Conservation (phyloP, 2,888 invertebrate species). For the Tolmerus cingulatus region DNA sequence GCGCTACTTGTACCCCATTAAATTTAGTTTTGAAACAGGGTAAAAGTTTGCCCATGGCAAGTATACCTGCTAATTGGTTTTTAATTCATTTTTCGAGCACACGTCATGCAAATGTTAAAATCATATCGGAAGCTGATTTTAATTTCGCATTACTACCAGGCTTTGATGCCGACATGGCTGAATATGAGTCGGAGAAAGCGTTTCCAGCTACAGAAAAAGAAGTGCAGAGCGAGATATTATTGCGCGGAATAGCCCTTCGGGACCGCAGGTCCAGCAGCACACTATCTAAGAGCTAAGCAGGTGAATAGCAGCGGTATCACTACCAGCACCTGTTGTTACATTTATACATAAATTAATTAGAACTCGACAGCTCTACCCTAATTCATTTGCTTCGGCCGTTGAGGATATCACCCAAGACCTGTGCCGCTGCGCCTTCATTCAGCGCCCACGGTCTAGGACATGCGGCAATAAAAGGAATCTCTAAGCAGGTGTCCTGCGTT, state of each 20-base stretch:
- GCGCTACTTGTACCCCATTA: constrained; percentile 47
- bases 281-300: not conserved
- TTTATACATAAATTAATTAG: constrained; percentile 32
- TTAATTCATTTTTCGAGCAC: constrained; percentile 20
- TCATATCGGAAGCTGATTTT: constrained; percentile 24
- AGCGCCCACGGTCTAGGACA: constrained; percentile 19
- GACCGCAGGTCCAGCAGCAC: not conserved
- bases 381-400: constrained; percentile 4
- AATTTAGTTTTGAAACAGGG: constrained; percentile 40
- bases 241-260: not conserved
- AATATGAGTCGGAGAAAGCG: not conserved
- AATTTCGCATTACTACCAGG: constrained; percentile 5
- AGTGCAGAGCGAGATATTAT: not conserved
- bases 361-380: constrained; percentile 21
- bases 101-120: constrained; percentile 28
- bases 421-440: not conserved
- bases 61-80: constrained; percentile 30
- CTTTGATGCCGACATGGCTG: not conserved
- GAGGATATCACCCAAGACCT: not conserved
- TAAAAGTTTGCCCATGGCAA: not conserved
- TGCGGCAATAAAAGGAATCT: constrained; percentile 20
- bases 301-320: constrained; percentile 10
- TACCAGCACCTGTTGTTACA: constrained; percentile 10
- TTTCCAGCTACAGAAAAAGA: not conserved
- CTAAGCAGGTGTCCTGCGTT: constrained; percentile 7